Base-by-base conservation (phyloP, 2,888 invertebrate genomes). In the Torymus auratus region DNA sequence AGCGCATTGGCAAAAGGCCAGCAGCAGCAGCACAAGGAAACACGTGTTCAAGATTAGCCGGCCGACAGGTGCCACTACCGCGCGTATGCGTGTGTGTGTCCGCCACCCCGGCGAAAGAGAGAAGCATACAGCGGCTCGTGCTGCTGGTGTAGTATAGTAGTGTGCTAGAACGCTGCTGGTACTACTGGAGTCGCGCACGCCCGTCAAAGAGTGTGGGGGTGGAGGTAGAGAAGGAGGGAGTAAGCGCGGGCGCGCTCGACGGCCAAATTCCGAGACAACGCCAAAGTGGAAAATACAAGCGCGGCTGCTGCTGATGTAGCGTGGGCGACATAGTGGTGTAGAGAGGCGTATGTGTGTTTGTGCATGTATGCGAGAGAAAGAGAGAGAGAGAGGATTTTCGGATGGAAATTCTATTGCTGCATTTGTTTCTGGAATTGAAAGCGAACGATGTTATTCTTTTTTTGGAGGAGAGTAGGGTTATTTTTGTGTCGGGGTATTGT, bases 11-110 rank as follows among this genome's bases (percentile, higher is more conserved):
- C 89, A 83, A 65, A 53, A 80, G 75, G 87, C 89, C 89, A 88
- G 86, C 80, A 83, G 86, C 86, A 0, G 28, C 28, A 28, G 70
- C 73, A 87, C 86, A 88, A 86, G 86, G 88, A 87, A 89, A 89
- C 90, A 90, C 88, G 88, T 89, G 90, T 90, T 83, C 88, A 86
- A 89, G 89, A 89, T 90, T 89, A 90, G 88, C 88, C 85, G 85
- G 85, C 84, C 88, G 90, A 89, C 90, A 89, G 90, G 89, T 90
- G 89, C 89, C 75, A 68, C 77, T 73, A 41, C 41, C 41, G 41
- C 7, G 41, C 41, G 41, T 5, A 28, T 1, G 41, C 7, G 7
- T 41, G 7, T 41, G 41, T 41, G 41, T 41, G 41, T 41, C 41
- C 7, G 41, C 41, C 41, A 41, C 41, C 41, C 41, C 7, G 7